Conservation (phyloP, 2,888 invertebrate species). For the Mythimna loreyi region DNA sequence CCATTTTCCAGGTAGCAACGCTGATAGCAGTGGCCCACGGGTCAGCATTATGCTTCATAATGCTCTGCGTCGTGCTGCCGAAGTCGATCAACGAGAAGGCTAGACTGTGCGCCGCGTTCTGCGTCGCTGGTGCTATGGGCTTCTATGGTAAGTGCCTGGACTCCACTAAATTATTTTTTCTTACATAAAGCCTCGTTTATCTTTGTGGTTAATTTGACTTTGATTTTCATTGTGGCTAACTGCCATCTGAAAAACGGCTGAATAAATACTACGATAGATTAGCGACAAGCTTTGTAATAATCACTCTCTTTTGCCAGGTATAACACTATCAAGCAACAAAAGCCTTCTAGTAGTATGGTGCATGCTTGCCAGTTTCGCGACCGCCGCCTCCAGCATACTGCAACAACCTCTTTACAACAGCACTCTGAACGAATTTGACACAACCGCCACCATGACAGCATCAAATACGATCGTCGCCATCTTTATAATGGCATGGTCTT, state of each 20-base stretch:
- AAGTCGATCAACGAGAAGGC: conserved; percentile 83
- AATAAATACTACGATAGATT: background rate
- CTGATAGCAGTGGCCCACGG: conserved; percentile 81
- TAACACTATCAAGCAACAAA: conserved; percentile 79
- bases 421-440: conserved; percentile 85
- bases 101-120: conserved; percentile 83
- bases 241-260: background rate
- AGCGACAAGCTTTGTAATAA: background rate
- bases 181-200: background rate
- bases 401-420: conserved; percentile 85
- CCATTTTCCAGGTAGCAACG: conserved; percentile 74
- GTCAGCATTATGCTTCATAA: conserved; percentile 84
- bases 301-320: conserved; percentile 73
- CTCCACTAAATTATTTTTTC: background rate
- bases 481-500: conserved; percentile 80
- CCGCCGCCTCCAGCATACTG: conserved; percentile 81
- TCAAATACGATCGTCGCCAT: conserved; percentile 83
- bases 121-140: conserved; percentile 88
- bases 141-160: conserved; percentile 86
- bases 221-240: background rate
- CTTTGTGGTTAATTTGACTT: too few relatives aligned
- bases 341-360: conserved; percentile 85
- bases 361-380: conserved; percentile 84
- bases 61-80: conserved; percentile 84
- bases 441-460: conserved; percentile 84